These are phyloP conservation scores for Limnephilus marmoratus DNA, from an alignment of 2,888 invertebrate genomes.

Conservation along the genomic window DNA sequence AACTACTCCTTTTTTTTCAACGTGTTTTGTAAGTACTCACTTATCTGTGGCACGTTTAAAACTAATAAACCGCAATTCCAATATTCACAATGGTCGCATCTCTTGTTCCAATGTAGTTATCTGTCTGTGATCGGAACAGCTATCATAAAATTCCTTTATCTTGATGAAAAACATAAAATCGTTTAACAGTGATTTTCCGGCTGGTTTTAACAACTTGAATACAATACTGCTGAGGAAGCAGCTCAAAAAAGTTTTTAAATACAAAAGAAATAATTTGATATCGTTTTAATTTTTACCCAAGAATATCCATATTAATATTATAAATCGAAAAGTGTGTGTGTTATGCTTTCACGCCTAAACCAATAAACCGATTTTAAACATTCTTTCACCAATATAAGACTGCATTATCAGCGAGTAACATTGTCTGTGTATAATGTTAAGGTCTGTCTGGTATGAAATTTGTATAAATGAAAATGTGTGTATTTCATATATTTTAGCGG, in stretches of 20 bases:
- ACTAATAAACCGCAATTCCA: background rate
- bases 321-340: too few relatives aligned
- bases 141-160: conserved; percentile 30
- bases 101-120: background rate
- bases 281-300: too few relatives aligned
- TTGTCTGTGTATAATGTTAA: too few relatives aligned
- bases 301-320: too few relatives aligned
- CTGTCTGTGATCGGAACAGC: background rate
- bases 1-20: background rate
- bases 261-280: background rate
- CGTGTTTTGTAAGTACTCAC: background rate
- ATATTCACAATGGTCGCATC: conserved; percentile 16
- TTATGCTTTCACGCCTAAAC: too few relatives aligned
- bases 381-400: too few relatives aligned
- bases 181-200: conserved; percentile 20
- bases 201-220: background rate
- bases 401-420: too few relatives aligned
- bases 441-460: too few relatives aligned
- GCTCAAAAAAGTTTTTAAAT: background rate
- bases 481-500: too few relatives aligned
- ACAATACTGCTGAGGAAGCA: background rate
- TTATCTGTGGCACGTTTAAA: background rate
- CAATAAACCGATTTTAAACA: too few relatives aligned
- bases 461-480: too few relatives aligned
- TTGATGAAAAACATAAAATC: conserved; percentile 31